Base-by-base conservation (phyloP, 2,113 vertebrate genomes). In the Carollia perspicillata region DNA sequence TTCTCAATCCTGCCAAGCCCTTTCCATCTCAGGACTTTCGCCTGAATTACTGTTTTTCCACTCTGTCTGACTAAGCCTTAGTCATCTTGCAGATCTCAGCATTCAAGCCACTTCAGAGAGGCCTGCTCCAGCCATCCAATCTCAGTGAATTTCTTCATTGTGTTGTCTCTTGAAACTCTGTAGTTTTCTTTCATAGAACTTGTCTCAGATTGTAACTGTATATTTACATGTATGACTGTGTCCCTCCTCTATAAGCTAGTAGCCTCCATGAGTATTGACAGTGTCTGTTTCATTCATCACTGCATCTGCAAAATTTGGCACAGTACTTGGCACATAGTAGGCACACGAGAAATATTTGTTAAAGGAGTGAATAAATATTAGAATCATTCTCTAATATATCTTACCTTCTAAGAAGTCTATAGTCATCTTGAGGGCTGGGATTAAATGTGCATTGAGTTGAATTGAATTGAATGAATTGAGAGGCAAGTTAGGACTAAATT, bases 401-500 rank as follows among this genome's bases (percentile, higher is more conserved):
- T 93, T 93, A 85, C 35, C 40, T 95, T 18, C 55, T 30, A 65
- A 79, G 33, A 84, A 65, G n/a, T 89, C 84, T 80, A 4, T 85
- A 47, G 87, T 95, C 63, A n/a, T 93, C 33, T 86, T 72, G 37
- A 93, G 44, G 26, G 8, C 51, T 30, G n/a, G 65, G 22, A 90
- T 69, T 93, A 95, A 94, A 93, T 87, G 47, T 92, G 49, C 92
- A 93, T 72, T 60, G 26, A 77, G 9, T 89, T 97, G 55, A 90
- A 95, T 72, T 66, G 63, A 66, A 66, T 17, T 66, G 63, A 66
- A 66, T 75, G 84, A 93, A 81, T 78, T 95, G 77, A 95, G 44
- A 84, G 28, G 20, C n/a, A 95, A 14, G 16, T 88, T 90, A 44
- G 16, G 12, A 77, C 35, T 95, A 78, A 95, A 85, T 95, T 92